Conservation (phyloP, 1,140 invertebrate genomes). For the Tetragonula clypearis region DNA sequence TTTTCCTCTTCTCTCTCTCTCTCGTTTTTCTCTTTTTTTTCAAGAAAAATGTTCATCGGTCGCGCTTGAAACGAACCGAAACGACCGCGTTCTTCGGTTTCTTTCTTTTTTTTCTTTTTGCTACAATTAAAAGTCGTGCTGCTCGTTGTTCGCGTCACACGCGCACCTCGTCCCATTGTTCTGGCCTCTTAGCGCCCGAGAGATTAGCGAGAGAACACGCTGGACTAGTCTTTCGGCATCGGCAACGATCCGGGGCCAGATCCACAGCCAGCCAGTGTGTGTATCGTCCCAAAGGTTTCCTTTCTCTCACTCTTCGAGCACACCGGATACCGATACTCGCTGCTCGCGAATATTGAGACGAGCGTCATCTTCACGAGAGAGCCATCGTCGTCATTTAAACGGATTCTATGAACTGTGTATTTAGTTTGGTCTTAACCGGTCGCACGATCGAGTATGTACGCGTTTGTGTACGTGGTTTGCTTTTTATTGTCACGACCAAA, state of each 20-base stretch:
- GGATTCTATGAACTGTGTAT: neutral
- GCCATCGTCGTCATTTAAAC: neutral
- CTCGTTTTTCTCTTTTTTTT: too few relatives aligned
- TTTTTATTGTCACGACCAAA: slow-evolving; percentile 49
- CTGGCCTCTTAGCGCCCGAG: slow-evolving; percentile 54
- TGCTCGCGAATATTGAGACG: neutral
- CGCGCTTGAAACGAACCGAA: slow-evolving; percentile 21
- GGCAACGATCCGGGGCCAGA: slow-evolving; percentile 34
- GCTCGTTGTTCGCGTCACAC: slow-evolving; percentile 21
- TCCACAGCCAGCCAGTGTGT: slow-evolving; percentile 58
- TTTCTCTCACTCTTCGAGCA: slow-evolving; percentile 6
- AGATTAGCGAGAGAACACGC: slow-evolving; percentile 54
- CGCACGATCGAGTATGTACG: neutral
- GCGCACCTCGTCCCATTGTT: slow-evolving; percentile 44
- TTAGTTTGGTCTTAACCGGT: slow-evolving; percentile 21
- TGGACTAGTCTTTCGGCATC: slow-evolving; percentile 65
- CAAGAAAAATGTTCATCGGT: neutral
- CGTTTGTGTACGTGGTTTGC: neutral
- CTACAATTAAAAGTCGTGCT: slow-evolving; percentile 13
- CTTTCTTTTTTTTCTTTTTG: neutral
- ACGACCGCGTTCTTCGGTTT: slow-evolving; percentile 17
- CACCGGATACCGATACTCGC: neutral
- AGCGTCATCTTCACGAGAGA: too few relatives aligned
- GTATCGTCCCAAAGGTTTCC: neutral
- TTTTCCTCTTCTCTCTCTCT: neutral